These are phyloP conservation scores for Tenthredo livida DNA, from an alignment of 2,888 invertebrate genomes.

Conservation along the genomic window DNA sequence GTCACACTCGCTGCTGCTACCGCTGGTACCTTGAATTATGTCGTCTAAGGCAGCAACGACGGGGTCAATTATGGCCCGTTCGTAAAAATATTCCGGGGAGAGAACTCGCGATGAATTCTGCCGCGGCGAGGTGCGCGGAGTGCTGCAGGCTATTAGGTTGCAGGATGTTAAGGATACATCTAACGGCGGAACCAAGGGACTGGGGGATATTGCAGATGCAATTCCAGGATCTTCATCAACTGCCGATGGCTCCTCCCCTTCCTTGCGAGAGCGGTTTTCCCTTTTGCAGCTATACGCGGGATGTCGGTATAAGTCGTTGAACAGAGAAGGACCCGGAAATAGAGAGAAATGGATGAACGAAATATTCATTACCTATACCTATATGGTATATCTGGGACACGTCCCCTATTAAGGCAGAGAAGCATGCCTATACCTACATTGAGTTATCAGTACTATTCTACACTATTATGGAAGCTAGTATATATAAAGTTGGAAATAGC, in stretches of 20 bases:
- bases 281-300: not conserved
- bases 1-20: not conserved
- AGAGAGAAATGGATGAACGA: not conserved
- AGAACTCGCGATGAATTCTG: not conserved
- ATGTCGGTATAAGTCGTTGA: not conserved
- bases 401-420: not conserved
- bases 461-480: no score
- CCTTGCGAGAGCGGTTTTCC: not conserved
- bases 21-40: slow-evolving; percentile 24
- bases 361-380: not conserved
- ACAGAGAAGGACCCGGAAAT: not conserved
- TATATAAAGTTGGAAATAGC: not conserved
- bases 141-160: not conserved
- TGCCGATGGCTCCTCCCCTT: not conserved
- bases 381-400: not conserved
- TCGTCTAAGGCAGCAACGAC: slow-evolving; percentile 41
- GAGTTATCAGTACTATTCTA: not conserved
- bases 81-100: not conserved
- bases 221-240: not conserved
- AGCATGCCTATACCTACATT: not conserved
- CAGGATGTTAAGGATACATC: not conserved
- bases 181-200: not conserved
- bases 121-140: slow-evolving; percentile 19
- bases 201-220: not conserved
- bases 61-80: slow-evolving; percentile 27